Evolutionary conservation across 2,113 vertebrate species (phyloP), one percentile per base, ranked within the genome.

Genomic region (Mugil cephalus): DNA sequence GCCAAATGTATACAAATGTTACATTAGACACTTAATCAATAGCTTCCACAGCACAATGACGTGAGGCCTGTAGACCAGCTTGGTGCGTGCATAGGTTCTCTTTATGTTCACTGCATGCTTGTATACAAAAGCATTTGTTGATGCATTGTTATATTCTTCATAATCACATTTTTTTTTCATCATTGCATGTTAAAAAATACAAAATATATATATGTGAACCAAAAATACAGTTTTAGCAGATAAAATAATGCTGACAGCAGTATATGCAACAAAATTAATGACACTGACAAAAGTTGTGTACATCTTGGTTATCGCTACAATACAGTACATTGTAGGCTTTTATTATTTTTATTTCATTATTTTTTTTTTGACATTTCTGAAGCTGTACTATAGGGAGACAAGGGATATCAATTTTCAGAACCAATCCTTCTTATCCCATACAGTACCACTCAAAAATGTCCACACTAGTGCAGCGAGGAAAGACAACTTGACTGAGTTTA

Each of bases 41-140:
- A 30, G 24, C 24, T 71, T 7, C 17, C 50, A 39, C 19, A 62
- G 12, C 8, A 59, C 45, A 65, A 63, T 82, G 56, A 61, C 47
- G 68, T 34, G 6, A 77, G 56, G 40, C 45, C 36, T 76, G 50
- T 38, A 47, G 46, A 55, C 38, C 58, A 56, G 63, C 52, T 64
- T 75, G 58, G 35, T 54, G 67, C 53, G 38, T 75, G 68, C 75
- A 77, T 52, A 74, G 48, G 47, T 48, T 54, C 18, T 53, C 70
- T 68, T 51, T 80, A 51, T 67, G 53, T 65, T 36, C 36, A 58
- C 55, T 45, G 51, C 71, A 63, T 69, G 70, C 64, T 73, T 39
- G 40, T 53, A 17, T 45, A 72, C 55, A 62, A 67, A 84, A 67
- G 18, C 56, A 38, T 45, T 77, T 43, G 30, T 19, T 40, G 4